These are phyloP conservation scores for Eulithis prunata DNA, from an alignment of 2,888 invertebrate genomes.

Conservation along the genomic window DNA sequence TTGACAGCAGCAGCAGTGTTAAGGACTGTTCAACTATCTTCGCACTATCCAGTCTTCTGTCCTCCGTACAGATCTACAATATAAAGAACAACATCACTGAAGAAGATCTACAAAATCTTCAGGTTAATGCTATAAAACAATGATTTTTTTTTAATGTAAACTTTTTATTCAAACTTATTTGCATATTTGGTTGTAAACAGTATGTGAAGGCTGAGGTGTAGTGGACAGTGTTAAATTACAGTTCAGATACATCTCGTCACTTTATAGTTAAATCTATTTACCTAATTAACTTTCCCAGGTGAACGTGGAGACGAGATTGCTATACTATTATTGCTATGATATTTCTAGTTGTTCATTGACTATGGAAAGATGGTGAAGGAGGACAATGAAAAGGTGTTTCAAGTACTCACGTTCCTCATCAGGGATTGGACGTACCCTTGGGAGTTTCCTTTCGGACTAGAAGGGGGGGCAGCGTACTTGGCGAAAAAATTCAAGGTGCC, in stretches of 20 bases:
- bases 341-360: constrained; percentile 88
- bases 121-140: constrained; percentile 60
- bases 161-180: too few relatives aligned
- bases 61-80: constrained; percentile 92
- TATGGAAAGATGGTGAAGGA: constrained; percentile 93
- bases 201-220: too few relatives aligned
- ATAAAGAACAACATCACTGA: constrained; percentile 96
- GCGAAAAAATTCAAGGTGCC: constrained; percentile 90
- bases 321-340: background rate
- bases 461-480: constrained; percentile 93
- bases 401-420: constrained; percentile 93
- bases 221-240: background rate
- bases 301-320: background rate
- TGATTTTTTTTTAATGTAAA: too few relatives aligned
- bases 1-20: constrained; percentile 96
- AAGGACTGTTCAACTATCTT: constrained; percentile 91
- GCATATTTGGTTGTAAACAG: too few relatives aligned
- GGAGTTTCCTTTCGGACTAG: constrained; percentile 93
- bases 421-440: constrained; percentile 99
- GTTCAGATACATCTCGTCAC: background rate
- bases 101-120: constrained; percentile 96
- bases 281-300: too few relatives aligned
- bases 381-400: constrained; percentile 92
- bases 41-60: constrained; percentile 93
- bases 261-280: too few relatives aligned